These are phyloP conservation scores for Diploptera punctata DNA, from an alignment of 2,888 invertebrate genomes.

Conservation along the genomic window DNA sequence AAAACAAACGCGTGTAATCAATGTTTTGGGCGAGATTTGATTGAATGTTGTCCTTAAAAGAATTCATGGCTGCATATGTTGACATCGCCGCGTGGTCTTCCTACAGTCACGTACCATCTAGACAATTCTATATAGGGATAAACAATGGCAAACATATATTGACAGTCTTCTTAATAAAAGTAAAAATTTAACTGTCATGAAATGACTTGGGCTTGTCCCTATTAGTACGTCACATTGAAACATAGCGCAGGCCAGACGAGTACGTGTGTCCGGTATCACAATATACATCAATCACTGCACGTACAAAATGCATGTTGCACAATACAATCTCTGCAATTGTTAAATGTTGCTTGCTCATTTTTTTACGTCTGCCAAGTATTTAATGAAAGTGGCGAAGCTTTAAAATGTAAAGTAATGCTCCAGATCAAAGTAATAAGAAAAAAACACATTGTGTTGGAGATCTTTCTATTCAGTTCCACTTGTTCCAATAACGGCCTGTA, in stretches of 20 bases:
- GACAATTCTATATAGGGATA: neutral
- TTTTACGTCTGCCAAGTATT: no score
- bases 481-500: no score
- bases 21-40: neutral
- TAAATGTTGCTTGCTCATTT: no score
- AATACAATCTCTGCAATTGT: no score
- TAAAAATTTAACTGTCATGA: no score
- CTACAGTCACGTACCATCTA: neutral
- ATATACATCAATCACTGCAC: neutral
- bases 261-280: neutral
- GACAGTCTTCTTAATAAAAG: no score
- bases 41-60: neutral
- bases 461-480: no score
- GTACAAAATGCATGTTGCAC: neutral
- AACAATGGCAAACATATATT: neutral
- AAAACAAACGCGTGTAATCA: no score
- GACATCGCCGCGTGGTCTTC: neutral
- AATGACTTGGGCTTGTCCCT: neutral
- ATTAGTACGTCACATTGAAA: neutral
- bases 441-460: no score
- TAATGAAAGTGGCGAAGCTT: no score
- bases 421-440: no score
- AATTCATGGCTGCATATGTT: constrained; percentile 3
- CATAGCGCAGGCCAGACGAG: neutral
- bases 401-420: no score